phyloP scores from a whole-genome alignment of 2,888 invertebrate species.

The Himalopsyche japonica region DNA sequence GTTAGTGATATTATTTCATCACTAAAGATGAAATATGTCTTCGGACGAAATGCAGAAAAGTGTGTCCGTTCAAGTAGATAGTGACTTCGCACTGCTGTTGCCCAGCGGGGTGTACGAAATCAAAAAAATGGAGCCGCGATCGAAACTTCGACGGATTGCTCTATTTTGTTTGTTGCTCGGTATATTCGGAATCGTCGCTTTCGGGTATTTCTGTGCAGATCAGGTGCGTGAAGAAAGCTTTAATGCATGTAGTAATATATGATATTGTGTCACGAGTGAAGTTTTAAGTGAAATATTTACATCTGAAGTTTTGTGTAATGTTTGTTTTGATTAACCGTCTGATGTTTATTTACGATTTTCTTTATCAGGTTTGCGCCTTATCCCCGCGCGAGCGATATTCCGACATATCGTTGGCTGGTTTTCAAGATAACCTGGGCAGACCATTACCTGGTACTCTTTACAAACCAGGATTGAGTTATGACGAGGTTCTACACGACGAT shows the following conservation, averaged over 20 bases:
- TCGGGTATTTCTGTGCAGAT: conserved; percentile 89
- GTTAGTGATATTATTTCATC: conserved; percentile 15
- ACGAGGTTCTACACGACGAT: conserved; percentile 83
- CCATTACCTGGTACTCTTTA: conserved; percentile 59
- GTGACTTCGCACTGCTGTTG: conserved; percentile 78
- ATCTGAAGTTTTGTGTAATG: neutral
- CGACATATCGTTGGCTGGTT: conserved; percentile 56
- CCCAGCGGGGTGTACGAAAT: conserved; percentile 80
- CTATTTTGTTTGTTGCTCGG: conserved; percentile 81
- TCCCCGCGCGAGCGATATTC: conserved; percentile 65
- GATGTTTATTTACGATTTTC: conserved; percentile 23
- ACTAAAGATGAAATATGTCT: conserved; percentile 62
- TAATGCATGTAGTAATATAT: neutral
- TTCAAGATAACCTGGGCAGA: conserved; percentile 59
- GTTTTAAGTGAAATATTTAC: neutral
- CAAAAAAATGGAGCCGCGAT: conserved; percentile 84
- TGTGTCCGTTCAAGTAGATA: conserved; percentile 83
- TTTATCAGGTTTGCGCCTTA: conserved; percentile 70
- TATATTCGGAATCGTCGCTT: conserved; percentile 83
- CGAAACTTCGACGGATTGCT: conserved; percentile 78
- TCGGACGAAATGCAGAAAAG: conserved; percentile 69
- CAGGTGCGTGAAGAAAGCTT: conserved; percentile 58
- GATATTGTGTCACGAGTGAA: neutral
- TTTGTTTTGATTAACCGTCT: conserved; percentile 24
- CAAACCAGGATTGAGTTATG: conserved; percentile 77